Evolutionary conservation across 2,888 invertebrate species (phyloP), one percentile per base, ranked within the genome.

Genomic region (Junonia oenone): DNA sequence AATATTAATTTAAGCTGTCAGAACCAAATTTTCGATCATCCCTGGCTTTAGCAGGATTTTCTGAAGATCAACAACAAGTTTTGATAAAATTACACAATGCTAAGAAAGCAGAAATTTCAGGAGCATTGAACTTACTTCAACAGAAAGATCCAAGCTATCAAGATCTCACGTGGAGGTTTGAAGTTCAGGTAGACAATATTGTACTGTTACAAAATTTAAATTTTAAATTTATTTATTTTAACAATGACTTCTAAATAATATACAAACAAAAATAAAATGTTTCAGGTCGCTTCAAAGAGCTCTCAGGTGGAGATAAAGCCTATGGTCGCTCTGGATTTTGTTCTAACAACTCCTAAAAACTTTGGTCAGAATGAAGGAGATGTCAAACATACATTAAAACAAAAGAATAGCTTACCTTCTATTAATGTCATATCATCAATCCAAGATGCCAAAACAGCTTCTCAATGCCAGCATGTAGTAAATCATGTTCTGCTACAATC

Each of bases 31-130:
- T 88, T 55, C 85, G 81, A 58, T 86, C 87, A 6, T 87, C 90
- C 43, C 59, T 88, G 47, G 83, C 83, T 6, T 67, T 90, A 62
- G 87, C 86, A 33, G 94, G 94, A 0, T 94, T 94, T 68, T 83
- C 89, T 6, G 79, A 89, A 59, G 93, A 94, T 54, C 92, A 93
- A 56, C 92, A 92, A 73, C 76, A 80, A 19, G 80, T 93, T 15
- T 69, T 94, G n/a, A 81, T 84, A 22, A 92, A 93, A 72, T 85
- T 94, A 46, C 93, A 93, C 68, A 76, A 80, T 47, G 81, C 88
- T 1, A 93, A 92, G 69, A 91, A 91, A 68, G 64, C 68, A 13
- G 92, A 93, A 58, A 73, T 94, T 26, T 80, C 83, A 11, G 78
- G 88, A 64, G 87, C 90, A 14, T 72, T 94, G 29, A 66, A 80